Conservation (phyloP, 92 coral and sea anemone genomes). For the Plumapathes pennacea region DNA sequence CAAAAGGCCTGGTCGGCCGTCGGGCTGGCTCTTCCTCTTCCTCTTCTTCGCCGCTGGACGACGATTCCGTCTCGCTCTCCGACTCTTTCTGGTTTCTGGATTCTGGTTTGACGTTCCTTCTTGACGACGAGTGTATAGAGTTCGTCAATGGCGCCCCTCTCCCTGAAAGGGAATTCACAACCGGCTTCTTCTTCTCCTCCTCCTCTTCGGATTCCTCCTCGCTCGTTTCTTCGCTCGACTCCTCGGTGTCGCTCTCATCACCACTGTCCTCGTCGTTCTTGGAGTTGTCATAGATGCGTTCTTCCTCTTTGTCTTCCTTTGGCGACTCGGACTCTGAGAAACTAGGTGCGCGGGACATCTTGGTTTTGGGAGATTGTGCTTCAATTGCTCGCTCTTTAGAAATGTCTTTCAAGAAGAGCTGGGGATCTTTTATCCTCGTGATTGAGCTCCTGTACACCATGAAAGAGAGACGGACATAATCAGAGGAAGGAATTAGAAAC, state of each 20-base stretch:
- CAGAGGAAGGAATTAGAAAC: too few species aligned
- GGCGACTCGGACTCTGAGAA: constrained; percentile 78
- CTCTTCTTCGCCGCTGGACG: constrained; percentile 52
- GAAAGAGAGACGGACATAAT: too few species aligned
- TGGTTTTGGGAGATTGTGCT: constrained; percentile 66
- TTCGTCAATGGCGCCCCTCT: constrained; percentile 28
- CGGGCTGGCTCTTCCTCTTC: constrained; percentile 26
- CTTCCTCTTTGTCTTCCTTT: constrained; percentile 77
- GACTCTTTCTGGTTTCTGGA: constrained; percentile 63
- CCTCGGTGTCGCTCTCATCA: constrained; percentile 64
- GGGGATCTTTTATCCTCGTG: constrained; percentile 95
- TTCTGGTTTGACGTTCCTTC: constrained; percentile 36
- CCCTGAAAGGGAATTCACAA: constrained; percentile 17
- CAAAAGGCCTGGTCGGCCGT: constrained; percentile 45
- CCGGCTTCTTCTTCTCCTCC: constrained; percentile 1
- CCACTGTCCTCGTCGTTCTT: constrained; percentile 74
- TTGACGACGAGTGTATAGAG: constrained; percentile 37
- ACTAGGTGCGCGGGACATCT: constrained; percentile 50
- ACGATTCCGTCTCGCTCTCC: constrained; percentile 38
- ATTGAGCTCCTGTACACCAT: constrained; percentile 96
- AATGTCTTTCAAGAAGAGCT: constrained; percentile 84
- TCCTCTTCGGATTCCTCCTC: constrained; percentile 73
- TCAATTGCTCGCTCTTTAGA: constrained; percentile 82
- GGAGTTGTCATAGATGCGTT: constrained; percentile 59
- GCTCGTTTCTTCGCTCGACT: constrained; percentile 55